Percentiles rank a stretch among this genome's conserved stretches.
phyloP scores from a whole-genome alignment of 1,140 invertebrate species.

The Hydropsyche tenuis region DNA sequence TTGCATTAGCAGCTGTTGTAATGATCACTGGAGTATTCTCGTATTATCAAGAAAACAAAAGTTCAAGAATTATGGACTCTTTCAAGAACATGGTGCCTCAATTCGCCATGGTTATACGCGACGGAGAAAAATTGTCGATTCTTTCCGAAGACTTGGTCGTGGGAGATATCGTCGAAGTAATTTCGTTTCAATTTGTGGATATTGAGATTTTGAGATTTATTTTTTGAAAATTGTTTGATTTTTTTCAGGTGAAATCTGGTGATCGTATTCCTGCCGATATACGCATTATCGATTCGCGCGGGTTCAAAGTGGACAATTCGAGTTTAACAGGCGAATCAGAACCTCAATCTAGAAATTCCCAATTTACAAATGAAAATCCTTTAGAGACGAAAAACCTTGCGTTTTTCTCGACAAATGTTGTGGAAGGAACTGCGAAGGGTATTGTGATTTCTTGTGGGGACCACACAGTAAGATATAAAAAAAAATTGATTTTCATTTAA shows the following conservation, averaged over 20 bases:
- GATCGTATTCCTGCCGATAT: conserved; percentile 89
- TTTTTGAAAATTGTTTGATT: not conserved
- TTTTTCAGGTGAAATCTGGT: conserved; percentile 85
- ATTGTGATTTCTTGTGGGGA: conserved; percentile 83
- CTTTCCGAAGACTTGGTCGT: conserved; percentile 89
- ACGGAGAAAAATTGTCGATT: conserved; percentile 90
- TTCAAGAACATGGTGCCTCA: conserved; percentile 96
- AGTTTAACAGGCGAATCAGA: conserved; percentile 80
- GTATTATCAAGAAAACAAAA: conserved; percentile 97
- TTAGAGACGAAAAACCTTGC: conserved; percentile 79
- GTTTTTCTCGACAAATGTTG: conserved; percentile 81
- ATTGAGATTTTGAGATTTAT: not conserved
- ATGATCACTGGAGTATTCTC: conserved; percentile 97
- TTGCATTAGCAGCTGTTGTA: conserved; percentile 93
- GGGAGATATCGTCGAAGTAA: conserved; percentile 87
- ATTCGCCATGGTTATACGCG: conserved; percentile 93
- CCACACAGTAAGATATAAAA: conserved; percentile 66
- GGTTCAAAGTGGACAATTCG: conserved; percentile 76
- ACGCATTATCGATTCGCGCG: conserved; percentile 79
- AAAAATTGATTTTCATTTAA: not conserved
- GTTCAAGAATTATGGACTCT: conserved; percentile 94
- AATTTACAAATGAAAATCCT: conserved; percentile 72
- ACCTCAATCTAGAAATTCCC: conserved; percentile 67
- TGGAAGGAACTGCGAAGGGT: conserved; percentile 78
- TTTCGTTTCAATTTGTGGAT: not conserved